phyloP scores from a whole-genome alignment of 1,140 invertebrate genomes.

The Venturia canescens region DNA sequence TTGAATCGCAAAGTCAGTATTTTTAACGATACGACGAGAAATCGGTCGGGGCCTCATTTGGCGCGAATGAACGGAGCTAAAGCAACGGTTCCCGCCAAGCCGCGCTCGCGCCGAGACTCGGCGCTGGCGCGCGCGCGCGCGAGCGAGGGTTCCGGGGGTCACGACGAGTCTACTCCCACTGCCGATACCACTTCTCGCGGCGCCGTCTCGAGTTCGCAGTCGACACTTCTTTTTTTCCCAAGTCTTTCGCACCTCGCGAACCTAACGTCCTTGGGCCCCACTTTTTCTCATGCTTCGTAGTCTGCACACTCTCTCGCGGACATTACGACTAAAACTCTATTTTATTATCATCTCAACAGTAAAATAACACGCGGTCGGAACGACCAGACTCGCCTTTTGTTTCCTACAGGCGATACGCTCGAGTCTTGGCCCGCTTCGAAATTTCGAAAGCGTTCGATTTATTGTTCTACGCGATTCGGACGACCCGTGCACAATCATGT shows the following conservation, averaged over 20 bases:
- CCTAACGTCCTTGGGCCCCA: neutral
- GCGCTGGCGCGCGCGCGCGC: too few relatives aligned
- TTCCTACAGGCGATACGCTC: too few relatives aligned
- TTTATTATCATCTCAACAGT: too few relatives aligned
- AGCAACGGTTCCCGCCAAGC: constrained; percentile 15
- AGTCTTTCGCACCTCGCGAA: constrained; percentile 6
- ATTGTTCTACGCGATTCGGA: too few relatives aligned
- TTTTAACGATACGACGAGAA: neutral
- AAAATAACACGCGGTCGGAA: too few relatives aligned
- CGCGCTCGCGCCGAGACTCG: neutral
- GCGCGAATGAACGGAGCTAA: neutral
- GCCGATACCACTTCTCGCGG: neutral
- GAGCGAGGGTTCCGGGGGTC: neutral
- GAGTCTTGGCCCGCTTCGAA: too few relatives aligned
- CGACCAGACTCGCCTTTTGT: too few relatives aligned
- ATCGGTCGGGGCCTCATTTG: constrained; percentile 21
- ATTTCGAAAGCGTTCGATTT: too few relatives aligned
- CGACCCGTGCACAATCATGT: too few relatives aligned
- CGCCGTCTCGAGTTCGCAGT: constrained; percentile 52
- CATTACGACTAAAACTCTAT: neutral
- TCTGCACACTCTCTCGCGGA: neutral
- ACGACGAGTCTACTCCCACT: neutral
- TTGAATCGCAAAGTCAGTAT: neutral
- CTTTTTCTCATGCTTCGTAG: neutral
- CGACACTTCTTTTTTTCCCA: constrained; percentile 48